Base-by-base conservation (phyloP, 2,797 vertebrate genomes). In the Chrosomus eos region DNA sequence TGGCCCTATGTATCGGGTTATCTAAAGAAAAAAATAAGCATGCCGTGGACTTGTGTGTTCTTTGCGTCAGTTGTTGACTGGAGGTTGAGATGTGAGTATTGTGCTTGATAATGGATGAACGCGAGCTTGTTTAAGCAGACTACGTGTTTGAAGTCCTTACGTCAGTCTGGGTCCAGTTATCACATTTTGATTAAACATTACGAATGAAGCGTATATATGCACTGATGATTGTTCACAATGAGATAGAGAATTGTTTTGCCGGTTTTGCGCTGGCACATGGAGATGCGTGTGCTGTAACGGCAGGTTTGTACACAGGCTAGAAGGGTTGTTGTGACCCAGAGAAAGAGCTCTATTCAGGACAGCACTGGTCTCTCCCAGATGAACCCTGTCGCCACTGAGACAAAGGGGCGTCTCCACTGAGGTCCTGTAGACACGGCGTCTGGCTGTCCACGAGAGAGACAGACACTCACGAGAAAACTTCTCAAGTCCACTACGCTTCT, bases 301-400 rank as follows among this genome's bases (percentile, higher is more conserved):
- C 70, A 28, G n/a, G 36, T 26, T 60, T 43, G n/a, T 28, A 78
- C 55, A 11, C 55, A 3, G 36, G 5, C 55, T 31, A 1, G 62
- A 79, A 38, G 38, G 67, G 67, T 23, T 67, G 28, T 67, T 67
- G 62, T 83, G 88, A 78, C 88, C 84, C 94, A 93, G 92, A 92
- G 92, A 90, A 91, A 89, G 92, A 90, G 90, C 88, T 91, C 90
- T 87, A 90, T 90, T 95, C 95, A 93, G 92, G 95, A 94, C 95
- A 93, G 91, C 92, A 91, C 89, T 88, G 91, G 82, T 90, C 94
- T 93, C 91, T 96, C 95, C 94, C 96, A 85, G 33, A 33, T 4
- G 33, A 89, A 93, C 94, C 95, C 91, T 87, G 93, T 94, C 94
- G 93, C 94, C 93, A 93, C 93, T 94, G 91, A 91, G 95, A 94